phyloP scores from a whole-genome alignment of 2,888 invertebrate species.

The Ditula angustiorana region DNA sequence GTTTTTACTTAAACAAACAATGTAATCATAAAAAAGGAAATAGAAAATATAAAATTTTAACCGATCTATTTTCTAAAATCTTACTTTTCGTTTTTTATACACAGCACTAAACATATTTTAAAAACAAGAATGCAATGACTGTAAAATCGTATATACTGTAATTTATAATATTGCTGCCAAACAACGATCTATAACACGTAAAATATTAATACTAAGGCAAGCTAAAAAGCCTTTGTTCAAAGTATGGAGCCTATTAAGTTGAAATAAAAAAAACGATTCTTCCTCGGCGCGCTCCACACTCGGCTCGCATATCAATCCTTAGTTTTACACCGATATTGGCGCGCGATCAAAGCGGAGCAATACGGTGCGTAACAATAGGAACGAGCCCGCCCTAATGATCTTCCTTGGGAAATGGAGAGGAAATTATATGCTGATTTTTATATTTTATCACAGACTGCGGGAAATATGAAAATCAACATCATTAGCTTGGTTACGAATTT shows the following conservation, averaged over 20 bases:
- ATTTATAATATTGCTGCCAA: no score
- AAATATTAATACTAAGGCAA: no score
- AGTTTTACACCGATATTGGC: not conserved
- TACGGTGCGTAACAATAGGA: constrained; percentile 12
- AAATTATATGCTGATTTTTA: constrained; percentile 41
- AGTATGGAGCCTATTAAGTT: not conserved
- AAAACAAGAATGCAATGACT: no score
- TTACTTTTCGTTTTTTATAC: no score
- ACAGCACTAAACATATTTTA: no score
- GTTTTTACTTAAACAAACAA: no score
- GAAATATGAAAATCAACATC: constrained; percentile 41
- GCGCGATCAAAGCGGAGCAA: constrained; percentile 7
- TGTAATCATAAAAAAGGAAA: no score
- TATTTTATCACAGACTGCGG: constrained; percentile 38
- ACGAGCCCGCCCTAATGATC: constrained; percentile 29
- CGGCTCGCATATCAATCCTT: constrained; percentile 12
- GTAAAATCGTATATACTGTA: no score
- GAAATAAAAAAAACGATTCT: not conserved
- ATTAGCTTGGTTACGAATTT: constrained; percentile 32
- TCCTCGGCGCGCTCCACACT: not conserved
- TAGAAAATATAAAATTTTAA: no score
- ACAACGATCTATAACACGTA: no score
- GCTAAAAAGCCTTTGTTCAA: not conserved
- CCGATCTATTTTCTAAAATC: no score
- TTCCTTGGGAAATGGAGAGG: constrained; percentile 37